Percentiles rank a stretch among this genome's conserved stretches.
Evolutionary conservation across 2,113 vertebrate genomes (phyloP).

Genomic region (Podocnemis expansa): DNA sequence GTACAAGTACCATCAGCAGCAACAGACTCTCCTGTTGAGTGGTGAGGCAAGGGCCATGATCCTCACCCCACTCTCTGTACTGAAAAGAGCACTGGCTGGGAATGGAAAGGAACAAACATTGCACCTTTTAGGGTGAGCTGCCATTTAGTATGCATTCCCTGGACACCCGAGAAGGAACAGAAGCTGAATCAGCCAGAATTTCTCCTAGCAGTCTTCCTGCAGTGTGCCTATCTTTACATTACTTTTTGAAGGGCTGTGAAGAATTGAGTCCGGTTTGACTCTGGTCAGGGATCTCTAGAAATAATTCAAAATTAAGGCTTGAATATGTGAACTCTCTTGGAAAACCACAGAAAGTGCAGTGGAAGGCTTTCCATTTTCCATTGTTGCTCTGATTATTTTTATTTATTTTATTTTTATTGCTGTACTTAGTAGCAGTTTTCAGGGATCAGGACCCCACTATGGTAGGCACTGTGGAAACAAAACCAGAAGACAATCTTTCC

Average conservation of each 20-base stretch:
- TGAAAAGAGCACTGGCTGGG: background rate
- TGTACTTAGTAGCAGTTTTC: background rate
- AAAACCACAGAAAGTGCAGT: background rate
- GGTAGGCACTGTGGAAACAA: background rate
- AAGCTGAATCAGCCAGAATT: background rate
- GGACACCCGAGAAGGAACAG: background rate
- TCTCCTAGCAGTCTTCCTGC: background rate
- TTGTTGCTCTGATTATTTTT: background rate
- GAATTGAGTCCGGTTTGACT: background rate
- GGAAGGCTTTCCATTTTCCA: background rate
- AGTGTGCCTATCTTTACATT: background rate
- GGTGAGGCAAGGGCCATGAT: background rate
- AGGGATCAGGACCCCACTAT: background rate
- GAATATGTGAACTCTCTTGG: background rate
- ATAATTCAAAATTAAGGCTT: background rate
- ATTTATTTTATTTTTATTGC: too few relatives aligned
- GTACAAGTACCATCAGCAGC: background rate
- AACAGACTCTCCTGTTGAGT: background rate
- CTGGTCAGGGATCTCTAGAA: background rate
- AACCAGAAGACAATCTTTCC: background rate
- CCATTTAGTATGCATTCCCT: background rate
- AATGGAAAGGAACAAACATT: background rate
- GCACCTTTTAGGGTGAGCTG: background rate
- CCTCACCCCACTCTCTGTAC: background rate
- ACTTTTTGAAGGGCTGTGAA: background rate